Conservation (phyloP, 1,140 invertebrate genomes). For the Acromyrmex echinatior region DNA sequence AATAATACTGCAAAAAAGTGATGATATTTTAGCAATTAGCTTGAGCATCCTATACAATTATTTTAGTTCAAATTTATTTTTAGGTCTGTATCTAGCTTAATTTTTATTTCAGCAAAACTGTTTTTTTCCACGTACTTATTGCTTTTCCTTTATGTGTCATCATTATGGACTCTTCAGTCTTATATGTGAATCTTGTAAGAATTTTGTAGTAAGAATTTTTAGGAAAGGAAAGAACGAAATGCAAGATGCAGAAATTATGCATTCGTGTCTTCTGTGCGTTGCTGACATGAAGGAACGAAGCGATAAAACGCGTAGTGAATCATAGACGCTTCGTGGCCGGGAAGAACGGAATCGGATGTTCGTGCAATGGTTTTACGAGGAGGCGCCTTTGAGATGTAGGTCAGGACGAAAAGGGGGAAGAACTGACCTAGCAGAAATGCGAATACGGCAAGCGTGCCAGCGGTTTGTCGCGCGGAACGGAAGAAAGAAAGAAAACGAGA, state of each 20-base stretch:
- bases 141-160: background rate
- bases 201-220: background rate
- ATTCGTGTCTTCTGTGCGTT: conserved; percentile 27
- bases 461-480: conserved; percentile 52
- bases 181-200: background rate
- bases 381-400: conserved; percentile 65
- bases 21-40: too few relatives aligned
- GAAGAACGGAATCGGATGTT: conserved; percentile 47
- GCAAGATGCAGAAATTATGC: background rate
- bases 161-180: background rate
- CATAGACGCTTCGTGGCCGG: conserved; percentile 32
- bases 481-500: conserved; percentile 19
- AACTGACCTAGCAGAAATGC: conserved; percentile 63
- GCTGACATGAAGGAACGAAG: background rate
- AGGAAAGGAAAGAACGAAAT: background rate
- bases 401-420: conserved; percentile 67
- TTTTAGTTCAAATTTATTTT: too few relatives aligned
- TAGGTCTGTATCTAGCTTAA: too few relatives aligned
- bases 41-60: too few relatives aligned
- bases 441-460: conserved; percentile 49
- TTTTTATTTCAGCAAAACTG: background rate
- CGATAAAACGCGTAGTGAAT: conserved; percentile 64
- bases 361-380: conserved; percentile 46
- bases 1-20: too few relatives aligned
- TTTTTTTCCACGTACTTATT: background rate